Conservation (phyloP, 1,140 invertebrate genomes). For the Magallana ariakensis region DNA sequence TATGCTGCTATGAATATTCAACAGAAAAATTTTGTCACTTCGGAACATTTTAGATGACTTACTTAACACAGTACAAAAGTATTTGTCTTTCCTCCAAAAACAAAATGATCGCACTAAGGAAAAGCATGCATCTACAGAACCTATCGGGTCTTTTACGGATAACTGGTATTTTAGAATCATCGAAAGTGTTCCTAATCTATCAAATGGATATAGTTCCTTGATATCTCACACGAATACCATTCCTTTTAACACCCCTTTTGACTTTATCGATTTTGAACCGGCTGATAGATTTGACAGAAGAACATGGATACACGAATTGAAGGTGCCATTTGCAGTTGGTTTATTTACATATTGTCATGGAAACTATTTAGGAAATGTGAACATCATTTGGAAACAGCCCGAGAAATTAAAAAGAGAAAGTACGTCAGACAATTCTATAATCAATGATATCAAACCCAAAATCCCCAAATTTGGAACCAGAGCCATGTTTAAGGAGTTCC, state of each 20-base stretch:
- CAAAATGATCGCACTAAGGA: not conserved
- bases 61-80: not conserved
- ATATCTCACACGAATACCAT: not conserved
- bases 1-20: too few relatives aligned
- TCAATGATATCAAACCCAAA: constrained; percentile 5
- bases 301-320: not conserved
- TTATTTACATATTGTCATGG: constrained; percentile 41
- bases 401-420: not conserved
- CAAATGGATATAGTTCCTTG: not conserved
- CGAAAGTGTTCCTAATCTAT: not conserved
- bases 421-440: not conserved
- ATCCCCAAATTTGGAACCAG: constrained; percentile 1
- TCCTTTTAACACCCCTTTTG: not conserved
- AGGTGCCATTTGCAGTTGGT: constrained; percentile 6
- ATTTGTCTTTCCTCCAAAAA: constrained; percentile 6
- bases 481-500: not conserved
- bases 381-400: constrained; percentile 35
- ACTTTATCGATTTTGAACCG: constrained; percentile 41
- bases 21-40: too few relatives aligned
- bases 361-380: constrained; percentile 46
- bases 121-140: not conserved
- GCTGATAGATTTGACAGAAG: constrained; percentile 38
- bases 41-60: too few relatives aligned
- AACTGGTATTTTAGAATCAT: constrained; percentile 2
- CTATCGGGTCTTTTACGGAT: constrained; percentile 21